Evolutionary conservation across 2,113 vertebrate genomes (phyloP), one percentile per base, ranked within the genome.

Genomic region (Colinus virginianus): DNA sequence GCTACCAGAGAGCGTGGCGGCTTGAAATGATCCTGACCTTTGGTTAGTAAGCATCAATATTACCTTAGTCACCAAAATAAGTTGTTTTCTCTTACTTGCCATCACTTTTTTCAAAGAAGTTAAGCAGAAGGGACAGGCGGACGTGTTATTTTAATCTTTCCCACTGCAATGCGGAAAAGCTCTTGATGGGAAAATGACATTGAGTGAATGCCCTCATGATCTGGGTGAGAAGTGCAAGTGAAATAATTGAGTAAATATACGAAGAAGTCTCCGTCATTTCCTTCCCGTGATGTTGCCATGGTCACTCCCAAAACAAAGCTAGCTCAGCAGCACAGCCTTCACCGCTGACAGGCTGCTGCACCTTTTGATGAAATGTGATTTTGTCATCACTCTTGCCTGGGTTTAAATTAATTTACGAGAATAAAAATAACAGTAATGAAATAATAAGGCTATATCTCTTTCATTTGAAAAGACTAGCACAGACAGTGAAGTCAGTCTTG

Each of bases 191-290:
- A 95, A 95, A 94, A 90, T 46, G 68, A 51, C 79, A 78, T 51
- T 32, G 64, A 91, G 76, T 1, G 11, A 87, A 88, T 6, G 3
- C 75, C 71, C 80, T 87, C 21, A 74, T 61, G 64, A 79, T 59
- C n/a, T 25, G 79, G 88, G 84, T 91, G 78, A 94, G 75, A 91
- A 95, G 87, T 61, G 84, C 90, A 95, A 95, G 81, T 91, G 94
- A 96, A 96, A 91, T 91, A 93, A 94, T 20, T 80, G 86, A 93
- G 78, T 83, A 94, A 96, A 90, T 93, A 87, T 22, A 77, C 77
- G 58, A 51, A 79, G 61, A 58, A 0, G 10, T 75, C 70, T 49
- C 59, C 7, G 74, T 92, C 7, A 97, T 85, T 95, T 96, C 96
- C 93, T 94, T 93, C 84, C 86, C 79, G 13, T 55, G 13, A 36